phyloP scores from a whole-genome alignment of 2,113 vertebrate species.

The Fregata magnificens region DNA sequence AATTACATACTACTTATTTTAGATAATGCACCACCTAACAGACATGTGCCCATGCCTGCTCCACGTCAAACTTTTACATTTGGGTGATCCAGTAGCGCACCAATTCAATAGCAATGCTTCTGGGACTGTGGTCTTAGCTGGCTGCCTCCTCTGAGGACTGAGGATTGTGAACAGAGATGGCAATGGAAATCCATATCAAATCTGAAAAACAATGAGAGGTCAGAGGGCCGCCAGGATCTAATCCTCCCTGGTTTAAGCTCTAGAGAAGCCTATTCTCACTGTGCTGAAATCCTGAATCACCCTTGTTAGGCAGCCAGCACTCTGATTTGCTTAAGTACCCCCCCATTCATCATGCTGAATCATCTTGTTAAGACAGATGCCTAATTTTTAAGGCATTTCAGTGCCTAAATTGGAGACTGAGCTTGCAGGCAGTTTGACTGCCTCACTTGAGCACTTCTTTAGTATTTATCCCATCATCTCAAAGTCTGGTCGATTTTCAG shows the following conservation, averaged over 20 bases:
- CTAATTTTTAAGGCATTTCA: not conserved
- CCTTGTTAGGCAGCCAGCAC: not conserved
- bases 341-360: not conserved
- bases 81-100: not conserved
- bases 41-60: not conserved
- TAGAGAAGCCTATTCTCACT: not conserved
- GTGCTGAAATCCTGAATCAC: not conserved
- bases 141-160: not conserved
- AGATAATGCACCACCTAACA: not conserved
- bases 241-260: not conserved
- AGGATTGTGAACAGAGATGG: not conserved
- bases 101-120: not conserved
- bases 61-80: not conserved
- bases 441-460: not conserved
- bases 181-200: not conserved
- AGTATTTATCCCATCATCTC: not conserved
- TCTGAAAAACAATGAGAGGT: not conserved
- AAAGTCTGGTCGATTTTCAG: not conserved
- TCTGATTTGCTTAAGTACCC: not conserved
- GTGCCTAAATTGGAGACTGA: not conserved
- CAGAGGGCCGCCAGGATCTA: not conserved
- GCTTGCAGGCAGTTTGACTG: not conserved
- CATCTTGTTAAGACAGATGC: not conserved
- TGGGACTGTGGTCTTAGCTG: not conserved
- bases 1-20: not conserved